Percentiles rank a stretch among this genome's conserved stretches.
Conservation (phyloP, 2,797 vertebrate species). For the Ara ararauna region DNA sequence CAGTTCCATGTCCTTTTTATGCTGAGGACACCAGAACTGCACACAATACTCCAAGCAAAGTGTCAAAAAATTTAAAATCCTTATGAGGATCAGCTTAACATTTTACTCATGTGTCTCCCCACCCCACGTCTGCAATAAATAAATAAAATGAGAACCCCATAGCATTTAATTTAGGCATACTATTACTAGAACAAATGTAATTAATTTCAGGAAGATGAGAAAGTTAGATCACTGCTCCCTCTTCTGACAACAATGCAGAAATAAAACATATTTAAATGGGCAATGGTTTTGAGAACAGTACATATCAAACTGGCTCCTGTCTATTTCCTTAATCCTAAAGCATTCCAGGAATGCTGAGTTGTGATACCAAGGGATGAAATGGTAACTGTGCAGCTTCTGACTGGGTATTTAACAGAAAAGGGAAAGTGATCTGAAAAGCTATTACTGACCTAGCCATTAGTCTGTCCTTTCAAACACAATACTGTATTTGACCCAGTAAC, state of each 20-base stretch:
- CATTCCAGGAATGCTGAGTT: not conserved
- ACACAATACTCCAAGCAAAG: too few species aligned
- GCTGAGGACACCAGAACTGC: too few species aligned
- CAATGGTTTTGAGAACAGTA: not conserved
- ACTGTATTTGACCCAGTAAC: not conserved
- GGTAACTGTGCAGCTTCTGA: not conserved
- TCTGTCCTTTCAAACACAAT: not conserved
- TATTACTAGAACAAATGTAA: not conserved
- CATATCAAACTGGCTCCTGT: not conserved
- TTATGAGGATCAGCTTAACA: not conserved
- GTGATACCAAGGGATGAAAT: not conserved
- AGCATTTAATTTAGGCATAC: not conserved
- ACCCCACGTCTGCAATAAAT: not conserved
- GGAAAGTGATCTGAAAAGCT: not conserved
- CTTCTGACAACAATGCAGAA: slow-evolving; percentile 15
- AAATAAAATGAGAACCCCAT: rapidly evolving
- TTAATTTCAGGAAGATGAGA: not conserved
- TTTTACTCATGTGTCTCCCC: not conserved
- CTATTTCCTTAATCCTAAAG: not conserved
- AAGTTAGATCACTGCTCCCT: slow-evolving; percentile 32
- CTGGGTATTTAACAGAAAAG: not conserved
- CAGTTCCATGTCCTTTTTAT: too few species aligned
- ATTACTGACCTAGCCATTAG: not conserved
- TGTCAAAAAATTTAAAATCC: not conserved
- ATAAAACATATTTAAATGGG: not conserved